Base-by-base conservation (phyloP, 2,888 invertebrate genomes). In the Stegana nigrithorax region DNA sequence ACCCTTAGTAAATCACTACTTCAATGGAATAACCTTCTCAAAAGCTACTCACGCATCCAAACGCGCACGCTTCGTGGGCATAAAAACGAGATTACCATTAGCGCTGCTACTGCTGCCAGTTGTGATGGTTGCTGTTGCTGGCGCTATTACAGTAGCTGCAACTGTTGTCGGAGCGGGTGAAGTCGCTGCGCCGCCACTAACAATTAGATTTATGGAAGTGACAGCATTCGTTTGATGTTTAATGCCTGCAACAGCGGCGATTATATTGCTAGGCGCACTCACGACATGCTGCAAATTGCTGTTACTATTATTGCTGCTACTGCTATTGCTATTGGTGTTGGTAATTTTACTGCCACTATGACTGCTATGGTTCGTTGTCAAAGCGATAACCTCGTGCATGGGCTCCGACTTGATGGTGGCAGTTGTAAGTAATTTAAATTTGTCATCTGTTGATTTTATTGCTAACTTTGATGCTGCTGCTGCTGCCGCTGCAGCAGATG, bases 51-150 rank as follows among this genome's bases (percentile, higher is more conserved):
- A 85, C 85, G 80, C 83, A 68, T 85, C 85, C 60, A 85, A 66
- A 63, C 89, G 86, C 58, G 88, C 86, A 62, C 89, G 84, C 72
- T 89, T 90, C 67, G 86, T 87, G 62, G 85, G 83, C 63, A 83
- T 78, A 66, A 81, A 82, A n/a, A 80, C 81, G 53, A 84, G 66
- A 63, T 82, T 81, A 19, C 84, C 87, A 72, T 85, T 88, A 44
- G 47, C 58, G 58, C 55, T 45, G 39, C 17, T 32, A 42, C 36
- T 55, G 32, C 63, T 1, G 65, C 65, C 55, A 42, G 14, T 39
- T 60, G 63, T 57, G 50, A 47, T 21, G 50, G 57, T 17, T 29
- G 57, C 42, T 42, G 42, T 25, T 47, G 36, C 47, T 59, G 58
- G 50, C 60, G 57, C 51, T 60, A 55, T 29, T 39, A 56, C 14